Percentiles rank a stretch among this genome's conserved stretches.
Evolutionary conservation across 37 sponge, comb jelly and placozoan genomes (phyloP).

Genomic region (Ianthella basta): DNA sequence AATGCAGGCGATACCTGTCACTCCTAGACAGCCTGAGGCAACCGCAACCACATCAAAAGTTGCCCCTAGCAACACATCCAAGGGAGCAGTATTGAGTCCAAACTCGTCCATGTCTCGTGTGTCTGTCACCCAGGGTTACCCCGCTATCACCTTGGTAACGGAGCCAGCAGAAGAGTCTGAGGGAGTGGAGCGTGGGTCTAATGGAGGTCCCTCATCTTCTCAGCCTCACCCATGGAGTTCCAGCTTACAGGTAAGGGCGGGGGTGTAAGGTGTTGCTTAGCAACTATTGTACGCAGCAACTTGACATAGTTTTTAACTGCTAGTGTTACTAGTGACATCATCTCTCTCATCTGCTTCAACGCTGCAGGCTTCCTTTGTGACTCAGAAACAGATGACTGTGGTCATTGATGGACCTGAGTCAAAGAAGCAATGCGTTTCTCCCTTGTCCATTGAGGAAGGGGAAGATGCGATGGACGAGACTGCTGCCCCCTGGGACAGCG

Average conservation of each 20-base stretch:
- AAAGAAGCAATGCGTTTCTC: neutral
- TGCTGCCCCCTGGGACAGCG: neutral
- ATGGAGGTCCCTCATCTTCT: no score
- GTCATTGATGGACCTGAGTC: neutral
- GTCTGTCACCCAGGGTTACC: neutral
- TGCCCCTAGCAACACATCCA: neutral
- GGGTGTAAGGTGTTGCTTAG: no score
- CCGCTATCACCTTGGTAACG: slow-evolving; percentile 32
- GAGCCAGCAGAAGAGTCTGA: slow-evolving; percentile 19
- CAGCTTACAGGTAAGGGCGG: neutral
- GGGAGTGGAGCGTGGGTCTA: neutral
- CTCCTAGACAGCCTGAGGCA: neutral
- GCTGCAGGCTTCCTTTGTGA: slow-evolving; percentile 32
- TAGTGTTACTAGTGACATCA: no score
- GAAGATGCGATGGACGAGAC: neutral
- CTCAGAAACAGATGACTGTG: neutral
- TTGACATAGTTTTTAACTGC: no score
- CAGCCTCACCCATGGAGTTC: slow-evolving; percentile 25
- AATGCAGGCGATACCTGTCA: neutral
- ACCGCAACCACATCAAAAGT: neutral
- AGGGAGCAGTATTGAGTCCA: neutral
- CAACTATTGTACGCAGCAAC: no score
- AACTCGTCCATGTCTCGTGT: neutral
- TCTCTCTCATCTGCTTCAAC: no score
- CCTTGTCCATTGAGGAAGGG: neutral